Evolutionary conservation across 2,797 vertebrate species (phyloP).

Genomic region (Lates japonicus): DNA sequence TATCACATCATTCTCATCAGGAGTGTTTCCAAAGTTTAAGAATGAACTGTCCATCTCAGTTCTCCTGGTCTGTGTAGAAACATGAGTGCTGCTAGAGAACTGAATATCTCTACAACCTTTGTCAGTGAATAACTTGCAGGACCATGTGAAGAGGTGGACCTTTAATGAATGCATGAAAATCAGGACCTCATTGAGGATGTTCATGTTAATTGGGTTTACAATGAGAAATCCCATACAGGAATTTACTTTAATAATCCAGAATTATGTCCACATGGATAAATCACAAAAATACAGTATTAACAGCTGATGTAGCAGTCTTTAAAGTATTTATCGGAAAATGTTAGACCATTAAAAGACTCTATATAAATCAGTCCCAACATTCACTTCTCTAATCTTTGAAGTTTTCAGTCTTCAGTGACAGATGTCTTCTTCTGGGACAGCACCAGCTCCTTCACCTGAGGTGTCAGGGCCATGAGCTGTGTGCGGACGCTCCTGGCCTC

Average conservation of each 20-base stretch:
- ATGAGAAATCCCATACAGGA: conserved; percentile 54
- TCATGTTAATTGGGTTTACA: conserved; percentile 29
- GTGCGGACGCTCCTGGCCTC: conserved; percentile 78
- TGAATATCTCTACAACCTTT: background rate
- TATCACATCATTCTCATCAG: background rate
- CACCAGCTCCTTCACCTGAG: conserved; percentile 91
- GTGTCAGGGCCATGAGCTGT: conserved; percentile 88
- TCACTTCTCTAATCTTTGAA: background rate
- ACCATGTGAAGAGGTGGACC: conserved; percentile 3
- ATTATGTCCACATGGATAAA: conserved; percentile 31
- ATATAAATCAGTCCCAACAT: background rate
- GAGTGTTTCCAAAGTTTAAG: background rate
- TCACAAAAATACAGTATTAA: conserved; percentile 26
- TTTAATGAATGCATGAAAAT: conserved; percentile 59
- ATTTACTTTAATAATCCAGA: conserved; percentile 53
- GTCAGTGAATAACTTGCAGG: background rate
- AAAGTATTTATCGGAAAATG: conserved; percentile 16
- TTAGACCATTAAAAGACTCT: conserved; percentile 3
- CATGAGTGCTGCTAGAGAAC: background rate
- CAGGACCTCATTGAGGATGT: conserved; percentile 68
- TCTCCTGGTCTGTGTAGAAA: background rate
- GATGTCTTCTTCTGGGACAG: conserved; percentile 89
- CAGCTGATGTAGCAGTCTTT: conserved; percentile 15
- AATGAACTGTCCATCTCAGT: too few species aligned
- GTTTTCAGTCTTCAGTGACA: conserved; percentile 87